These are phyloP conservation scores for Chunga burmeisteri DNA, from an alignment of 2,113 vertebrate genomes.

Conservation along the genomic window DNA sequence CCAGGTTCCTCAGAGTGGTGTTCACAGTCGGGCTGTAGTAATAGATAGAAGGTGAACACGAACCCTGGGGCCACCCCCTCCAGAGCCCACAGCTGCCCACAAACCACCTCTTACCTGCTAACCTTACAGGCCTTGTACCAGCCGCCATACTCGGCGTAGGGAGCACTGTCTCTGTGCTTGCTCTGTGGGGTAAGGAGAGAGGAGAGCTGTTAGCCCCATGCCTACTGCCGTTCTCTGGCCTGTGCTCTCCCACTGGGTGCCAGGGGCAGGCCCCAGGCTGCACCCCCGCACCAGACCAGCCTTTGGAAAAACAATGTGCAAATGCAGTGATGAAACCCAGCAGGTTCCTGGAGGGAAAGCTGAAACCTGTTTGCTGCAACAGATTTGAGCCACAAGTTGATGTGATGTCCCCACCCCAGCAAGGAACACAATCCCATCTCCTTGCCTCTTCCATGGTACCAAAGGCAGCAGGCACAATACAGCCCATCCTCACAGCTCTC, in stretches of 20 bases:
- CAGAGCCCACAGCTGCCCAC: neutral
- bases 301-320: neutral
- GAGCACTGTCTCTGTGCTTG: conserved; percentile 86
- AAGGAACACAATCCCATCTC: neutral
- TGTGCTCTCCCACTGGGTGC: neutral
- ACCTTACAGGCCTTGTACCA: conserved; percentile 99
- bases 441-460: neutral
- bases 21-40: conserved; percentile 77
- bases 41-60: neutral
- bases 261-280: neutral
- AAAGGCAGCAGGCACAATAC: neutral
- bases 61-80: neutral
- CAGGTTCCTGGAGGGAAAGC: neutral
- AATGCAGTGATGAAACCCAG: neutral
- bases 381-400: neutral
- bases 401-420: neutral
- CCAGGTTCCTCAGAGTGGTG: conserved; percentile 88
- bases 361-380: neutral
- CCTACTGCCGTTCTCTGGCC: neutral
- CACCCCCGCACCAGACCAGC: neutral
- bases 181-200: conserved; percentile 75
- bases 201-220: neutral
- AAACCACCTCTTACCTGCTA: conserved; percentile 84
- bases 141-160: conserved; percentile 94
- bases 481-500: neutral